Percentiles rank a stretch among this genome's conserved stretches.
phyloP scores from a whole-genome alignment of 2,113 vertebrate genomes.

The Antigone vipio region DNA sequence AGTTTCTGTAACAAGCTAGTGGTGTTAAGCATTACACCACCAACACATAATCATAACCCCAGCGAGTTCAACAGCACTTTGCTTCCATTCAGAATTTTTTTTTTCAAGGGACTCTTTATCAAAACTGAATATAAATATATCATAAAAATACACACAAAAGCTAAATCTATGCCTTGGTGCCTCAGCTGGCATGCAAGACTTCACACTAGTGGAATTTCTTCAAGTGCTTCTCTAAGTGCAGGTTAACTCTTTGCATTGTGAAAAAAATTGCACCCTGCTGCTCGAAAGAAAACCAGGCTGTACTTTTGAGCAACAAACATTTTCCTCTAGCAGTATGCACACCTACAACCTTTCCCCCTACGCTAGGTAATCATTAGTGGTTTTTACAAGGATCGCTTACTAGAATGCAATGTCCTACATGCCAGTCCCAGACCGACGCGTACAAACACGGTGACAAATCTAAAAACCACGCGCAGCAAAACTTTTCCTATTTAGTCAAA shows the following conservation, averaged over 20 bases:
- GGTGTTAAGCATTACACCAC: neutral
- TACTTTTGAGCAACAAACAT: neutral
- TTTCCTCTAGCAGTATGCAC: neutral
- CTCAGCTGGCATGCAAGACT: neutral
- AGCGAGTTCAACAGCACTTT: neutral
- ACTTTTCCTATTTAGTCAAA: neutral
- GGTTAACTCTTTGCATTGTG: neutral
- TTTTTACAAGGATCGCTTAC: neutral
- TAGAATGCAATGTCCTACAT: neutral
- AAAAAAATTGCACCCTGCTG: neutral
- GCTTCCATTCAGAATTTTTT: neutral
- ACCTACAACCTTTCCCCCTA: neutral
- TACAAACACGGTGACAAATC: neutral
- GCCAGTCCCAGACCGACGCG: neutral
- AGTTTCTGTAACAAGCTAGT: neutral
- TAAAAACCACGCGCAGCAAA: accelerated
- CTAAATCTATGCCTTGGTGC: neutral
- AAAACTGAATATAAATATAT: neutral
- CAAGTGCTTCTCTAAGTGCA: neutral
- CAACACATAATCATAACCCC: neutral
- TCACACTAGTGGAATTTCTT: neutral
- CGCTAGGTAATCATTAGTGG: neutral
- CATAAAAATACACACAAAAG: neutral
- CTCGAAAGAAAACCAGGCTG: neutral
- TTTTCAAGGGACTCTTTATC: neutral